Evolutionary conservation across 1,140 invertebrate species (phyloP).

Genomic region (Steinernema feltiae): DNA sequence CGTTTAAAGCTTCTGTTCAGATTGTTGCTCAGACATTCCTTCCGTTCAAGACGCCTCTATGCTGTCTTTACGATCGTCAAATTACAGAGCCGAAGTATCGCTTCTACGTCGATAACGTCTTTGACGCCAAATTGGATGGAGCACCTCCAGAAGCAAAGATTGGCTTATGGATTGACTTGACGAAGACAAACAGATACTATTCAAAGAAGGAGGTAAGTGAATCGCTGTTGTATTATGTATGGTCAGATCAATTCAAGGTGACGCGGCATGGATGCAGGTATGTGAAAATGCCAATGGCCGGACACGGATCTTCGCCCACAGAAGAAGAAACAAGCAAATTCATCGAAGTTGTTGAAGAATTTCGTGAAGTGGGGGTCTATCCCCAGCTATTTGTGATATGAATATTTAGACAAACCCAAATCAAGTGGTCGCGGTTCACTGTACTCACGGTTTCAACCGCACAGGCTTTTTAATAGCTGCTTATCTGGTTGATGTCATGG

Average conservation of each 20-base stretch:
- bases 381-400: neutral
- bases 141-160: constrained; percentile 65
- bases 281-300: constrained; percentile 65
- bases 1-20: constrained; percentile 29
- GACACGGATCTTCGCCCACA: constrained; percentile 57
- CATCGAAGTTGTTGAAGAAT: constrained; percentile 52
- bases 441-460: constrained; percentile 97
- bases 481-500: constrained; percentile 74
- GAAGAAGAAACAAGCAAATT: constrained; percentile 56
- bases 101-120: constrained; percentile 45
- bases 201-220: constrained; percentile 72
- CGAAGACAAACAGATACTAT: constrained; percentile 89
- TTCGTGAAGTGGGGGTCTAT: constrained; percentile 39
- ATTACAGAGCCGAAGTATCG: constrained; percentile 37
- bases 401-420: constrained; percentile 37
- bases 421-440: constrained; percentile 72
- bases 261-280: constrained; percentile 66
- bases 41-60: constrained; percentile 56
- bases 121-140: constrained; percentile 19
- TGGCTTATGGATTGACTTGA: constrained; percentile 90
- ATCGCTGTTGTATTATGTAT: constrained; percentile 79
- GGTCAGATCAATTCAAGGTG: constrained; percentile 65
- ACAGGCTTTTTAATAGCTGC: constrained; percentile 86
- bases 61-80: constrained; percentile 45
- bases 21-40: constrained; percentile 44